Conservation (phyloP, 2,113 vertebrate species). For the Sorex araneus region DNA sequence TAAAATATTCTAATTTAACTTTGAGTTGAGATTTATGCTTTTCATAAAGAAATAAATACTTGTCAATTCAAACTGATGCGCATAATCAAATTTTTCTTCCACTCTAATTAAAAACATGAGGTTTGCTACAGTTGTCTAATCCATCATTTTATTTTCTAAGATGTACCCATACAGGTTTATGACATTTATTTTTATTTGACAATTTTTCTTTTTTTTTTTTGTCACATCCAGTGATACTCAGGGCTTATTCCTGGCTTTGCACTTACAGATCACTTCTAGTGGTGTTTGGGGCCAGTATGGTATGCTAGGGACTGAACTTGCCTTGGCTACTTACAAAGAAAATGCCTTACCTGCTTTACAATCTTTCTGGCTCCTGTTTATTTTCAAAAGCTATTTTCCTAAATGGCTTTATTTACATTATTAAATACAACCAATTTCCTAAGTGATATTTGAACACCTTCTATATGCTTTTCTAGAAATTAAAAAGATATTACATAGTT, state of each 20-base stretch:
- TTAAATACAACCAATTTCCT: background rate
- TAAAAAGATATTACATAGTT: background rate
- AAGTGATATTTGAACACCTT: background rate
- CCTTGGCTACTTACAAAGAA: too few species aligned
- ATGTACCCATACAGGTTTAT: too few species aligned
- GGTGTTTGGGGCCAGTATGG: too few species aligned
- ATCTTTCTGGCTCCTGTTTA: background rate
- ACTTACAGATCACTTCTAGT: too few species aligned
- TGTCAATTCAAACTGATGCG: too few species aligned
- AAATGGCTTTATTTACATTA: background rate
- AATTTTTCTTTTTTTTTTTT: too few species aligned
- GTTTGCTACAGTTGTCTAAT: background rate
- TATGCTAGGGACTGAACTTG: too few species aligned
- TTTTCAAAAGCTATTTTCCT: background rate
- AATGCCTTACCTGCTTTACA: too few species aligned
- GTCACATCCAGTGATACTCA: too few species aligned
- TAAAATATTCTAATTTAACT: background rate
- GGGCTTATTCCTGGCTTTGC: too few species aligned
- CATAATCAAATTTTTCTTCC: background rate
- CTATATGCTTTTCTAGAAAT: background rate
- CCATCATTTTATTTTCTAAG: background rate
- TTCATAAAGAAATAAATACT: too few species aligned
- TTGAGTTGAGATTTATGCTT: background rate
- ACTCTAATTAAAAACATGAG: background rate
- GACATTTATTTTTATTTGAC: background rate